phyloP scores from a whole-genome alignment of 2,113 vertebrate species.

The Cyphomyrus plagiostoma region DNA sequence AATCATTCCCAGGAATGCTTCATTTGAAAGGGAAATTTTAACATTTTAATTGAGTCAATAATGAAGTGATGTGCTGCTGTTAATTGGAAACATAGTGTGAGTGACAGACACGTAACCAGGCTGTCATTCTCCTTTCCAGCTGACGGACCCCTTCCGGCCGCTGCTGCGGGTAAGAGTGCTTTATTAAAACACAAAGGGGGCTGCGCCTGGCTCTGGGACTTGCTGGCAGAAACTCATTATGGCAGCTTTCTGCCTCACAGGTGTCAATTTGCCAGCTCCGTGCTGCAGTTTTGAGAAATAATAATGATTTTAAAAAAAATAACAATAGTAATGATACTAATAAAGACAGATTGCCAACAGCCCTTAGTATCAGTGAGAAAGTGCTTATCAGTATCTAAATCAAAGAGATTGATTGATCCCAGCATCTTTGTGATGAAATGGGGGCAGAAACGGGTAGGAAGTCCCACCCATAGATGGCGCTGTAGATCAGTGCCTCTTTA shows the following conservation, averaged over 20 bases:
- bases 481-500: background rate
- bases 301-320: background rate
- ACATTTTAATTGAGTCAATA: slow-evolving; percentile 74
- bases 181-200: slow-evolving; percentile 34
- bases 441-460: background rate
- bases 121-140: slow-evolving; percentile 75
- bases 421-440: background rate
- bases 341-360: background rate
- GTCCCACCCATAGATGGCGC: background rate
- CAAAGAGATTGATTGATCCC: background rate
- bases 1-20: slow-evolving; percentile 70
- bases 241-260: slow-evolving; percentile 31
- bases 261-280: slow-evolving; percentile 35
- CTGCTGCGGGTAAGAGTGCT: slow-evolving; percentile 90
- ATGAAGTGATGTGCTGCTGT: slow-evolving; percentile 70
- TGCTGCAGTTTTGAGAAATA: slow-evolving; percentile 28
- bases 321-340: background rate
- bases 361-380: background rate
- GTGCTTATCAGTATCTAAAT: background rate
- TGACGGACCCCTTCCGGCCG: slow-evolving; percentile 96
- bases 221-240: slow-evolving; percentile 40
- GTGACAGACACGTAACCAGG: slow-evolving; percentile 74
- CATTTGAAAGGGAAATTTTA: slow-evolving; percentile 76
- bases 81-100: slow-evolving; percentile 76
- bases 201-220: slow-evolving; percentile 39